Evolutionary conservation across 1,140 invertebrate species (phyloP), one percentile per base, ranked within the genome.

Genomic region (Maniola jurtina): DNA sequence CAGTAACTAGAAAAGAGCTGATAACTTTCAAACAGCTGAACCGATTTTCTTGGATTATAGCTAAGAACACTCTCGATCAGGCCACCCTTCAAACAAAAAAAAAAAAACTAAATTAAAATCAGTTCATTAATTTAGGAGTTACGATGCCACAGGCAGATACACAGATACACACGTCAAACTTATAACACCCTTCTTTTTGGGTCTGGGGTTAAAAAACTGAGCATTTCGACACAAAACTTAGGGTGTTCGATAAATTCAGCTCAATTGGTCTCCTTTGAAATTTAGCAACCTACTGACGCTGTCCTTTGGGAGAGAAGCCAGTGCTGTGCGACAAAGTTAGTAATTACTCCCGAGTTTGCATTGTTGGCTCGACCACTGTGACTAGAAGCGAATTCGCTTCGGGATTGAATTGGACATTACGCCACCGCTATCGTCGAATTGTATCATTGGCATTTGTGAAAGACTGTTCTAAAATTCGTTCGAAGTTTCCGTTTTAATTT

Each of bases 261-360:
- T 50, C 45, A 47, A 47, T 47, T 13, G 45, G 14, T 11, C 0
- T 13, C 45, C 45, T n/a, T 13, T 50, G 48, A 50, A 50, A 50
- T 50, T 50, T 16, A 8, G 14, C 48, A 50, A 50, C 7, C 48
- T 16, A 25, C 16, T 50, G 15, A 25, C 16, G 16, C 14, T 16
- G 14, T 50, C 48, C 48, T 50, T 50, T 15, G 48, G 48, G 48
- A 50, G 48, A 8, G 16, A 55, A 55, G 52, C 52, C 25, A 25
- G 25, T 25, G 7, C 52, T 25, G 33, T 55, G 52, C 52, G 33
- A 34, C 52, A 55, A 55, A 55, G 52, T 55, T 55, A 55, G 52
- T 55, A 55, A 55, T 55, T 55, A 55, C 16, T 55, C 52, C 52
- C 52, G 52, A 55, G 52, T 55, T 55, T 55, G 52, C 52, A 55